phyloP scores from a whole-genome alignment of 2,113 vertebrate genomes.

The Pandion haliaetus region DNA sequence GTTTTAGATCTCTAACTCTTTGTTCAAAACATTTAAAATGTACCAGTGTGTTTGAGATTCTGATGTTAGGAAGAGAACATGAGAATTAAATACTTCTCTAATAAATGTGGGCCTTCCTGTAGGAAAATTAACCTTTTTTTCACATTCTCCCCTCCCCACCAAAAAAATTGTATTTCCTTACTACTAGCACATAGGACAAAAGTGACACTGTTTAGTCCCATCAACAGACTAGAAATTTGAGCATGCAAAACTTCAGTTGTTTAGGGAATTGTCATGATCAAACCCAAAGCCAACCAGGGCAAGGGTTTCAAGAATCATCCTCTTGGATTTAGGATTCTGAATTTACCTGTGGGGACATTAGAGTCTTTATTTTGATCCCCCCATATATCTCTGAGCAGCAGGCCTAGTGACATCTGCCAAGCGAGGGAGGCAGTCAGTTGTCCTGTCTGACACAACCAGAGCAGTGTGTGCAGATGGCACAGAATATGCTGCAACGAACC shows the following conservation, averaged over 20 bases:
- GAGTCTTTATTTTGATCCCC: not conserved
- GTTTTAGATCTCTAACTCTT: not conserved
- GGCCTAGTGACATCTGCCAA: not conserved
- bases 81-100: not conserved
- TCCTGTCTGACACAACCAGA: not conserved
- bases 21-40: not conserved
- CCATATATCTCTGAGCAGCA: not conserved
- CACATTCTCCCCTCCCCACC: rapidly evolving
- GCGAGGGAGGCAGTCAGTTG: not conserved
- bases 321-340: not conserved
- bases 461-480: not conserved
- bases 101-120: not conserved
- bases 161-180: not conserved
- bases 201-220: not conserved
- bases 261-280: not conserved
- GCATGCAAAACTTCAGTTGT: not conserved
- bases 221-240: not conserved
- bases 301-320: not conserved
- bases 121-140: not conserved
- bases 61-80: not conserved
- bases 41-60: not conserved
- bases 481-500: not conserved
- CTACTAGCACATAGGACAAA: not conserved
- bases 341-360: not conserved
- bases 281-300: not conserved